Evolutionary conservation across 2,888 invertebrate species (phyloP), one percentile per base, ranked within the genome.

Genomic region (Ceramica pisi): DNA sequence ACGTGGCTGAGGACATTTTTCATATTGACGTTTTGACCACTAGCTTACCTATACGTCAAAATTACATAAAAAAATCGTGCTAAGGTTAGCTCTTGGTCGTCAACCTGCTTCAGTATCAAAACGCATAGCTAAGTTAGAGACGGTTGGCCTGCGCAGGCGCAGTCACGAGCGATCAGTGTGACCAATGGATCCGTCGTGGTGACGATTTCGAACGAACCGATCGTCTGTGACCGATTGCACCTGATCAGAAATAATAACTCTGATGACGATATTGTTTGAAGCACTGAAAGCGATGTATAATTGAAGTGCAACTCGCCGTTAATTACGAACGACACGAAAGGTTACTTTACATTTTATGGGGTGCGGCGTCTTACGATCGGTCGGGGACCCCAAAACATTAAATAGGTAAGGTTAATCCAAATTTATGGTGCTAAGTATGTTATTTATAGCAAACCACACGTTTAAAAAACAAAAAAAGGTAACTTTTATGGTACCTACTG

Each of bases 101-200:
- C 56, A 50, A 67, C 21, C 48, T 56, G 35, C 16, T 51, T 59
- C 51, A 46, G 31, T 65, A 66, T 67, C 38, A 41, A 67, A 74
- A 60, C 31, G 55, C 57, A 61, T 51, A 64, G 59, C 63, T 46
- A 65, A 67, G 73, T 67, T 70, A 57, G 75, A 61, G 75, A 65
- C 67, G 53, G 61, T 26, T n/a, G 80, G 26, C 38, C 57, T 51
- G 60, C 55, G 60, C 62, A 44, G 73, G n/a, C 68, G 46, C 60
- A 75, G 71, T 80, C 78, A 80, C 71, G 78, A 82, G 72, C 69
- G 53, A 46, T 50, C 70, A 69, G 48, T 89, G 90, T 88, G 86
- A 87, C 93, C 84, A 94, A 94, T 93, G 82, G 84, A 93, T 93
- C 62, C 89, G 89, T 84, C 88, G 86, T 84, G 86, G 87, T 81